Conservation (phyloP, 2,888 invertebrate species). For the Dusona sp. region DNA sequence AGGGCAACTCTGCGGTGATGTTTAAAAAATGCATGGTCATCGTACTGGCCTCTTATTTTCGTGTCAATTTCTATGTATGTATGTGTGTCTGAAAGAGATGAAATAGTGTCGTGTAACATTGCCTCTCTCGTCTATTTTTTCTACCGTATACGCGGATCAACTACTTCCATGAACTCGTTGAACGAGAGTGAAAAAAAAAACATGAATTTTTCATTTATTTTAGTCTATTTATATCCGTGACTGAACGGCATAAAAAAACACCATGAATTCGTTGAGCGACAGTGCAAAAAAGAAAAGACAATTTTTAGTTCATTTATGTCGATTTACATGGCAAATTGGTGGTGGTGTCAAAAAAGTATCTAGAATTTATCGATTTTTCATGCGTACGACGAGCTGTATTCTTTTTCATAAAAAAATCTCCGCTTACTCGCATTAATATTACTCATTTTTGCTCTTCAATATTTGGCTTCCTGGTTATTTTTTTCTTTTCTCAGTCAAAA, state of each 20-base stretch:
- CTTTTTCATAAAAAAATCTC: background rate
- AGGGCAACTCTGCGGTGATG: background rate
- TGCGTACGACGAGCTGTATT: background rate
- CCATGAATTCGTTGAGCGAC: background rate
- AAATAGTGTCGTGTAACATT: background rate
- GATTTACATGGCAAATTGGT: background rate
- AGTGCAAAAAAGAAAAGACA: background rate
- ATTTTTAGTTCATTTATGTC: background rate
- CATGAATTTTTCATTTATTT: background rate
- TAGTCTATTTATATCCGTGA: background rate
- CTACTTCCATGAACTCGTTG: background rate
- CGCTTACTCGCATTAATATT: background rate
- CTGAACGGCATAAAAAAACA: background rate
- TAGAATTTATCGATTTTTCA: background rate
- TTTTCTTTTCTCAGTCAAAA: background rate
- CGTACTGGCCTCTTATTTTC: slow-evolving; percentile 39
- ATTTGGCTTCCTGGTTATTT: background rate
- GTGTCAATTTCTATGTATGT: slow-evolving; percentile 25
- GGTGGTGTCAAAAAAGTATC: background rate
- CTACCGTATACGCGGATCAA: background rate
- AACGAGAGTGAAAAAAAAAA: background rate
- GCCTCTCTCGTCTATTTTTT: background rate
- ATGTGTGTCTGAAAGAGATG: background rate
- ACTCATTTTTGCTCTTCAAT: background rate
- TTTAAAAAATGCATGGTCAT: slow-evolving; percentile 51